Base-by-base conservation (phyloP, 2,797 vertebrate genomes). In the Peromyscus nudipes region DNA sequence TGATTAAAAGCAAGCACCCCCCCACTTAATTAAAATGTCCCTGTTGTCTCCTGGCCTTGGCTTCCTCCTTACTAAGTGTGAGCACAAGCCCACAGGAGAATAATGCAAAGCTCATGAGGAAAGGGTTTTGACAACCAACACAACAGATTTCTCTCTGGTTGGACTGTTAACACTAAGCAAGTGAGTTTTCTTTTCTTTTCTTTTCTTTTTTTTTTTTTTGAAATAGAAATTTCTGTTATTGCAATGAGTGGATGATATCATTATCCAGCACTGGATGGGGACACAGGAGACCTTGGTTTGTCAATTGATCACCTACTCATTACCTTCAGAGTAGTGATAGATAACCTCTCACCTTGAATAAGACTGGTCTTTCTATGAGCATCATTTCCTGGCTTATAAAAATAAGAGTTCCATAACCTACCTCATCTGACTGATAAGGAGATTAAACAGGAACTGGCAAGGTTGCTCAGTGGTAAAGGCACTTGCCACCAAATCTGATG, bases 1-100 rank as follows among this genome's bases (percentile, higher is more conserved):
- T 85, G n/a, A 94, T 94, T 95, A 96, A 96, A 97, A 95, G 57
- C 76, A 97, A 76, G 60, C 84, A 12, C 16, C 57, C 84, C n/a
- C 46, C 76, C 82, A 95, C 49, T 93, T 96, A 96, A 92, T 93
- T 96, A 97, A 95, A 96, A 96, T 90, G 57, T 77, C 65, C 67
- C 89, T 92, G 65, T 31, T 96, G 64, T 95, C 67, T 94, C n/a
- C 83, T 95, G 91, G 64, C 17, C 82, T 89, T 73, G 79, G 64
- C 49, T 94, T 96, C 76, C 65, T 95, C 81, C 31, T 95, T 73
- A 37, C 10, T 57, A 94, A 88, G n/a, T 43, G 10, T 76, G 92
- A 91, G 87, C 49, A 88, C 57, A 84, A 87, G 91, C 90, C 40
- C 37, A 64, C 0, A 4, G 49, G 16, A 75, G 76, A 96, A 69